Evolutionary conservation across 1,140 invertebrate genomes (phyloP), one percentile per base, ranked within the genome.

Genomic region (Bombus waltoni): DNA sequence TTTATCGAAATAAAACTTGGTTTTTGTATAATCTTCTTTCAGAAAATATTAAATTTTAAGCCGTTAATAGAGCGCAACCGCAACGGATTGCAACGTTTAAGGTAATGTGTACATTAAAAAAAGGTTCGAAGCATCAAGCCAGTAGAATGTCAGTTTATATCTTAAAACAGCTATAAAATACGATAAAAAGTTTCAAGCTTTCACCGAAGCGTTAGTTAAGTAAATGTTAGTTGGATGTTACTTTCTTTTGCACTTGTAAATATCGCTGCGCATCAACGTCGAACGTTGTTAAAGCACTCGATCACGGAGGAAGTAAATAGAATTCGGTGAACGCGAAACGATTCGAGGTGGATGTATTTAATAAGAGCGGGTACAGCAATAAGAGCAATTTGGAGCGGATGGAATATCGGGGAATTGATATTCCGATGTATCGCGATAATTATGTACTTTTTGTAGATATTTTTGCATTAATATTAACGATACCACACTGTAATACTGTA

Each of bases 181-280:
- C 44, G 35, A 70, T 65, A 78, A 87, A 83, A n/a, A 62, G 18
- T n/a, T 25, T n/a, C 8, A 66, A 66, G 73, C 87, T 89, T 89
- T 89, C 88, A 88, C 88, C 76, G 62, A 65, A 66, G 57, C 47
- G 47, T 47, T 66, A n/a, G 2, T 9, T 47, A 59, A 66, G 44
- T 42, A 82, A 86, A 82, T 47, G 83, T 73, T 79, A 77, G 44
- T 74, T 74, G 59, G 40, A 75, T 72, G 65, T 86, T 83, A 89
- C 88, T 89, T 89, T 89, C 87, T 72, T 89, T 68, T 22, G 72
- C 38, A 22, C 25, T 28, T 65, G 75, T 72, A 57, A 76, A 72
- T 79, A 70, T 70, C 32, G 32, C 25, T 70, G 53, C 38, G 35
- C 22, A 68, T 81, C 76, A 4, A 62, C 38, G 72, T 35, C 38